Evolutionary conservation across 2,113 vertebrate genomes (phyloP), one percentile per base, ranked within the genome.

Genomic region (Myotis yumanensis): DNA sequence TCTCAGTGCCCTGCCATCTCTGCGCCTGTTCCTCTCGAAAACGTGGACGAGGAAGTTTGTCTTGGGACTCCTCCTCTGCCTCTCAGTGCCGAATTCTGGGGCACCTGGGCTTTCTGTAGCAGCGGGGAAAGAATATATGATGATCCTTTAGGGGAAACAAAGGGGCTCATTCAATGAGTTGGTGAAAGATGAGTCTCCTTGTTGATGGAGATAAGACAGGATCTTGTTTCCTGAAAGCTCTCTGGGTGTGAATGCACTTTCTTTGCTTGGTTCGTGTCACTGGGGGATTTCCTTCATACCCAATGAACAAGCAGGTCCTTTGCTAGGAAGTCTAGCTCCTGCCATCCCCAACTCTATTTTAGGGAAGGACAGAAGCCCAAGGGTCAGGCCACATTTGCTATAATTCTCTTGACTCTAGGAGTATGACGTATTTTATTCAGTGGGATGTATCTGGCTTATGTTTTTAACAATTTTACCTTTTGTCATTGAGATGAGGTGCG

Each of bases 231-330:
- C 71, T 54, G 75, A 94, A 85, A 94, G 96, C 83, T 57, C 69
- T 72, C 96, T 97, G 97, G 97, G 97, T 96, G 97, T 97, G 93
- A 97, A 97, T 51, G 86, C 12, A 66, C 66, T 93, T 91, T 95
- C 89, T 95, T 94, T 95, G 48, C 89, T 80, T 85, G 89, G 81
- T 95, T 94, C 37, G 0, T 91, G 92, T 95, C 82, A 23, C 90
- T 84, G 95, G 92, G 69, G 92, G 88, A 84, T 89, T 95, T 96
- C 82, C 94, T 88, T 86, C 57, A 68, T 93, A 72, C 62, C 77
- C 72, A 43, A 4, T 85, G 83, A 94, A 68, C 40, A 59, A 85
- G 64, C 71, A 8, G 73, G 32, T 35, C 73, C 72, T 94, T 93
- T 77, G 75, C 92, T 86, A 69, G 77, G 73, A 95, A 93, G 73